Conservation (phyloP, 1,140 invertebrate species). For the Augochlora pura region DNA sequence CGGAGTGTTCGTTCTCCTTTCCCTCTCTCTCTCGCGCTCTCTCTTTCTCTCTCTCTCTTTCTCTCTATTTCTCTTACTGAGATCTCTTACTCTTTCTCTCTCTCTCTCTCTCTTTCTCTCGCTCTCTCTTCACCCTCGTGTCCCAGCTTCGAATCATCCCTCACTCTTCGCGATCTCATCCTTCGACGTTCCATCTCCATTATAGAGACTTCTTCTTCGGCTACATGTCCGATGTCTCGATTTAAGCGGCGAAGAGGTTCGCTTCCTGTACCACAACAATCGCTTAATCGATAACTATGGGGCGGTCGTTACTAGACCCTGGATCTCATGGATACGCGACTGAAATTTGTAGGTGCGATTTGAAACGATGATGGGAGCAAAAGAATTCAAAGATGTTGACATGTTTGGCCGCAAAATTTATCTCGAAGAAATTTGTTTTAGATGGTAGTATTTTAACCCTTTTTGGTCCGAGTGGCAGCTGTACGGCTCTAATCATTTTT, state of each 20-base stretch:
- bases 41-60: no score
- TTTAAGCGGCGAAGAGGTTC: slow-evolving; percentile 68
- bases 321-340: neutral
- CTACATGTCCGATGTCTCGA: slow-evolving; percentile 75
- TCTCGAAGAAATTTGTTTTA: no score
- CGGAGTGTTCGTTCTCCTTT: slow-evolving; percentile 43
- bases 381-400: no score
- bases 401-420: no score
- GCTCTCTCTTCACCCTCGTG: slow-evolving; percentile 17
- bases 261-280: slow-evolving; percentile 47
- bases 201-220: slow-evolving; percentile 67
- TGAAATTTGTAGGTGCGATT: no score
- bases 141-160: neutral
- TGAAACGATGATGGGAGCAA: no score
- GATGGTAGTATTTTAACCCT: no score
- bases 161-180: slow-evolving; percentile 31
- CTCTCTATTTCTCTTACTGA: no score
- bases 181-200: slow-evolving; percentile 63
- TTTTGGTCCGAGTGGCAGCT: no score
- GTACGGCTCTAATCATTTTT: no score
- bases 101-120: no score
- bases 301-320: slow-evolving; percentile 1
- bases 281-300: slow-evolving; percentile 46
- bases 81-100: no score
- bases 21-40: slow-evolving; percentile 2